Percentiles rank a stretch among this genome's conserved stretches.
Conservation (phyloP, 2,797 vertebrate species). For the Gymnoscopelus microlampas region DNA sequence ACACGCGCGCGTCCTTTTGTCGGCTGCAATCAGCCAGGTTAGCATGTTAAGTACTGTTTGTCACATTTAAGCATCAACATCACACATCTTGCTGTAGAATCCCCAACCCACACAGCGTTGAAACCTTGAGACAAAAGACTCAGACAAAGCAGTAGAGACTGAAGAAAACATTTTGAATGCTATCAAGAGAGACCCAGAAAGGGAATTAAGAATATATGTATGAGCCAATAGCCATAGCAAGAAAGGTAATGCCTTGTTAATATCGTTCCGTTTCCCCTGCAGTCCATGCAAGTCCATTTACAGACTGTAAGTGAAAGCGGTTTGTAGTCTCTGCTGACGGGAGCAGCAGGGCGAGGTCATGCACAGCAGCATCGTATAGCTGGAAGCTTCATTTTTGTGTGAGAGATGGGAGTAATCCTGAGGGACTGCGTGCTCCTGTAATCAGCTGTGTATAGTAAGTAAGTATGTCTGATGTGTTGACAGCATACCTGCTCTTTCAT, state of each 20-base stretch:
- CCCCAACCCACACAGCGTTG: no score
- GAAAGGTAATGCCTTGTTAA: conserved; percentile 9
- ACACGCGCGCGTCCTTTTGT: conserved; percentile 13
- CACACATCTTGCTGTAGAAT: no score
- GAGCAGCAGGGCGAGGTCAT: conserved; percentile 48
- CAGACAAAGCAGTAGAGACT: no score
- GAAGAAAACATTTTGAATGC: no score
- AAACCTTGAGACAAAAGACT: no score
- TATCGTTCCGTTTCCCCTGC: conserved; percentile 20
- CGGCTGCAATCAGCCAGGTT: conserved; percentile 32
- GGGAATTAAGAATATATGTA: no score
- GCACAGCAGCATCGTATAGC: conserved; percentile 35
- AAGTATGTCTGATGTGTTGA: conserved; percentile 53
- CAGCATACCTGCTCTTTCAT: conserved; percentile 65
- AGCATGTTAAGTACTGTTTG: conserved; percentile 4
- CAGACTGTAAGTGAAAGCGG: conserved; percentile 47
- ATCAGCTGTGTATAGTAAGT: conserved; percentile 48
- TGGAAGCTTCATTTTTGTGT: conserved; percentile 28
- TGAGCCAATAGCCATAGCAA: no score
- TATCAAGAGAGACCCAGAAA: no score
- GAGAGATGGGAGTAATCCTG: conserved; percentile 51
- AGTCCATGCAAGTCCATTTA: conserved; percentile 27
- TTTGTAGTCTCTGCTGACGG: conserved; percentile 53
- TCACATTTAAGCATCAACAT: no score
- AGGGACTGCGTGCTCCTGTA: conserved; percentile 41